phyloP scores from a whole-genome alignment of 2,113 vertebrate species.

The Vireo altiloquus region DNA sequence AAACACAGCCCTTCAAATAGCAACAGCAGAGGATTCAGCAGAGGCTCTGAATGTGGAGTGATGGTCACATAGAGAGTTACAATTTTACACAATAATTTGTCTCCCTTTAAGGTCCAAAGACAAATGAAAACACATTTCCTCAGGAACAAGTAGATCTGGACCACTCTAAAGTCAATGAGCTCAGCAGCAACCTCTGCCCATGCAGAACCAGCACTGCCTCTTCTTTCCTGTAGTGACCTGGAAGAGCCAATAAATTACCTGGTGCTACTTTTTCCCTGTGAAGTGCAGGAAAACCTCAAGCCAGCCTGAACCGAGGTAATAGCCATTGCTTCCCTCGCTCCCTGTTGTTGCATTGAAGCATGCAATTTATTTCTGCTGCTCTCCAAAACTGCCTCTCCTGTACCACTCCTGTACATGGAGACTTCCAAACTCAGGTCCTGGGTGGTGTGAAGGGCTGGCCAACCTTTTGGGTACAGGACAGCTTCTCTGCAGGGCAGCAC shows the following conservation, averaged over 20 bases:
- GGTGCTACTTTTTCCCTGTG: not conserved
- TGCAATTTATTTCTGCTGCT: not conserved
- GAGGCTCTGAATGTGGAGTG: not conserved
- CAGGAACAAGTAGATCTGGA: not conserved
- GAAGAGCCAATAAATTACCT: not conserved
- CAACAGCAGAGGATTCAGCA: not conserved
- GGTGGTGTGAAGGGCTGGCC: not conserved
- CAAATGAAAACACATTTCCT: not conserved
- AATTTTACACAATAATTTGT: not conserved
- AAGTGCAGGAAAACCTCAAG: not conserved
- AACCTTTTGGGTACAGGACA: not conserved
- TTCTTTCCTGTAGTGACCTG: not conserved
- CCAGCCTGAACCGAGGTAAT: not conserved
- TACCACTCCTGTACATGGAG: not conserved
- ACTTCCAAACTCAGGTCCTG: not conserved
- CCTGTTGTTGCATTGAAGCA: not conserved
- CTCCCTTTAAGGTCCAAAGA: not conserved
- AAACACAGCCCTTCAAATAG: fast-evolving
- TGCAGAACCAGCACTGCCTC: not conserved
- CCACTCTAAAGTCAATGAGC: fast-evolving
- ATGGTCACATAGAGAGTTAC: not conserved
- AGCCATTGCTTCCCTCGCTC: not conserved
- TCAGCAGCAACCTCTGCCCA: not conserved
- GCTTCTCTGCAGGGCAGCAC: not conserved
- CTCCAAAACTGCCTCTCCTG: not conserved